Conservation (phyloP, 2,888 invertebrate genomes). For the Andrena flavipes region DNA sequence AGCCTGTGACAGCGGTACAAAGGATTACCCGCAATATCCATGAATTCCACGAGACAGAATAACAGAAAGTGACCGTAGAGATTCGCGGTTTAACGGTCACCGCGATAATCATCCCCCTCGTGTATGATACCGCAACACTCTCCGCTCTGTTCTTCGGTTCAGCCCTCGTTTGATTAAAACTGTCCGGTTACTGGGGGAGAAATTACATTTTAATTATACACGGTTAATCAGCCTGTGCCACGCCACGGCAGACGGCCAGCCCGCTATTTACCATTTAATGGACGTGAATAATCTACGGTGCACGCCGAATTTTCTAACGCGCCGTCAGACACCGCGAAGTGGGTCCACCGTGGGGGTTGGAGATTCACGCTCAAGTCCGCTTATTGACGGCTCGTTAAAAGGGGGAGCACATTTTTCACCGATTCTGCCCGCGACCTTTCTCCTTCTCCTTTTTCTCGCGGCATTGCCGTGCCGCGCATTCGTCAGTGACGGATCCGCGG, state of each 20-base stretch:
- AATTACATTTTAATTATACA: constrained; percentile 66
- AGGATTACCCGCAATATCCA: too few relatives aligned
- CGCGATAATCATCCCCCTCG: constrained; percentile 41
- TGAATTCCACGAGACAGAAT: constrained; percentile 1
- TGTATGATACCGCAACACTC: constrained; percentile 6
- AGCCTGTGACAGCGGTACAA: too few relatives aligned
- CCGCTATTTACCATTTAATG: constrained; percentile 52
- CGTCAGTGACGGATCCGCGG: constrained; percentile 48
- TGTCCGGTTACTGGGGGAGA: constrained; percentile 40
- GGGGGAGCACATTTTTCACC: constrained; percentile 45
- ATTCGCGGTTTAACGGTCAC: not conserved
- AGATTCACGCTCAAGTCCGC: not conserved
- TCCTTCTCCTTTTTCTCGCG: constrained; percentile 23
- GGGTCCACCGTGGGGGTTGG: not conserved
- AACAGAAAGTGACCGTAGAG: constrained; percentile 4
- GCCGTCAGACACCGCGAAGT: not conserved
- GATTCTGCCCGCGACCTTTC: not conserved
- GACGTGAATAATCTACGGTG: constrained; percentile 46
- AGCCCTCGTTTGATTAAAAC: constrained; percentile 55
- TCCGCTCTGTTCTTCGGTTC: constrained; percentile 19
- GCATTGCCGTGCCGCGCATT: constrained; percentile 26
- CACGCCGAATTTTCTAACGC: constrained; percentile 45
- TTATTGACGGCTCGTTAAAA: constrained; percentile 29
- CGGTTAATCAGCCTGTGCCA: constrained; percentile 55
- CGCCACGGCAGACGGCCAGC: not conserved